Evolutionary conservation across 1,140 invertebrate genomes (phyloP).

Genomic region (Micrasema longulum): DNA sequence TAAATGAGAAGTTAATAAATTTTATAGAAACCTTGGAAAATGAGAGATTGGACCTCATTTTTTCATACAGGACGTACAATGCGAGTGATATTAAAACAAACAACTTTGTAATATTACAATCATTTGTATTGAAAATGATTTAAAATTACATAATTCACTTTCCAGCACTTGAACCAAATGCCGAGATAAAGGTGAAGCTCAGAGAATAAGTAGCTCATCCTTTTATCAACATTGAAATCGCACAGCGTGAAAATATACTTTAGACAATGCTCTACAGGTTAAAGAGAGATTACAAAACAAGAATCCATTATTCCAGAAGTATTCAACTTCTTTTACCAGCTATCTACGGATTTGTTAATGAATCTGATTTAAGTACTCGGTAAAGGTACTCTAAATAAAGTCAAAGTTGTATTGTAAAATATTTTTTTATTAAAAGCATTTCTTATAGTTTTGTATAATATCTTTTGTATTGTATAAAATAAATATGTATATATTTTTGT

Average conservation of each 20-base stretch:
- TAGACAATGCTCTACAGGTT: background rate
- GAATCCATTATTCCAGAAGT: background rate
- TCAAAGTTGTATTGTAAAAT: too few species aligned
- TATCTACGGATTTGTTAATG: too few species aligned
- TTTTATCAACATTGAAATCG: slow-evolving; percentile 48
- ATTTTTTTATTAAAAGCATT: too few species aligned
- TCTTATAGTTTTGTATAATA: too few species aligned
- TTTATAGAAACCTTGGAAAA: slow-evolving; percentile 49
- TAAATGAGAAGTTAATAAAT: too few species aligned
- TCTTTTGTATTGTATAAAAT: too few species aligned
- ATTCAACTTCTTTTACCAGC: too few species aligned
- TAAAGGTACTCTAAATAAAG: too few species aligned
- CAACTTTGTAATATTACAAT: slow-evolving; percentile 26
- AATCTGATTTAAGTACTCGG: too few species aligned
- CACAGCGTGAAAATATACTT: background rate
- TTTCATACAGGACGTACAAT: slow-evolving; percentile 31
- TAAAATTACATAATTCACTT: slow-evolving; percentile 30
- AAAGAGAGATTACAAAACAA: background rate
- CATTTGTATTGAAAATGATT: background rate
- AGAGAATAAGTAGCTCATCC: slow-evolving; percentile 9
- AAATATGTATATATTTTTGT: too few species aligned
- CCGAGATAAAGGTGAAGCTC: slow-evolving; percentile 18
- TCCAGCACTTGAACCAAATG: slow-evolving; percentile 27
- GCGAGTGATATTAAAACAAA: slow-evolving; percentile 35
- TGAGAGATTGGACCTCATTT: slow-evolving; percentile 50